Conservation (phyloP, 2,888 invertebrate genomes). For the Platycheirus albimanus region DNA sequence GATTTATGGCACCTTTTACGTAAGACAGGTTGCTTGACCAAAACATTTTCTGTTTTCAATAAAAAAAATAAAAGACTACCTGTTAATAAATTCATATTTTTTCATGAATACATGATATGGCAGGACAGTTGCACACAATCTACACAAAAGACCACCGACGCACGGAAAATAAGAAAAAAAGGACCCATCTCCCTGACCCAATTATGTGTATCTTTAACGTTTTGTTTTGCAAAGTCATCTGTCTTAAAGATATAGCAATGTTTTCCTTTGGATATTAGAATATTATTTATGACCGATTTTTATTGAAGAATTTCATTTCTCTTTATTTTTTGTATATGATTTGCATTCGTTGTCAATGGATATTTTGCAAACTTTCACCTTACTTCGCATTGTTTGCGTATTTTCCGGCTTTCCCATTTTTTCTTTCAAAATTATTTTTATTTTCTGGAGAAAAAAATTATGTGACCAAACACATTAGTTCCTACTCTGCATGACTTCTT, state of each 20-base stretch:
- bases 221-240: constrained; percentile 57
- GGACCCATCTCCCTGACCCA: constrained; percentile 54
- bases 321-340: constrained; percentile 25
- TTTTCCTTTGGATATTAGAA: constrained; percentile 50
- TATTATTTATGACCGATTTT: constrained; percentile 53
- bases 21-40: constrained; percentile 21
- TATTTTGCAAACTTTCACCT: constrained; percentile 78
- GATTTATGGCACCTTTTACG: constrained; percentile 45
- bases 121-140: constrained; percentile 37
- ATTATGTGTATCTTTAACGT: constrained; percentile 22
- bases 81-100: constrained; percentile 74
- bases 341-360: constrained; percentile 55
- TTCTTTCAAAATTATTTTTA: constrained; percentile 5
- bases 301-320: constrained; percentile 23
- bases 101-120: constrained; percentile 38
- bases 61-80: constrained; percentile 57
- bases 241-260: constrained; percentile 4
- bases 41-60: constrained; percentile 19
- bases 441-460: constrained; percentile 15
- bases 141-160: neutral
- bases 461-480: constrained; percentile 48
- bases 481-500: constrained; percentile 19
- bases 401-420: constrained; percentile 57
- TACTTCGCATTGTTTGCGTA: constrained; percentile 72
- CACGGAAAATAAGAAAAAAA: constrained; percentile 27